Base-by-base conservation (phyloP, 2,797 vertebrate genomes). In the Sebastolobus alascanus region DNA sequence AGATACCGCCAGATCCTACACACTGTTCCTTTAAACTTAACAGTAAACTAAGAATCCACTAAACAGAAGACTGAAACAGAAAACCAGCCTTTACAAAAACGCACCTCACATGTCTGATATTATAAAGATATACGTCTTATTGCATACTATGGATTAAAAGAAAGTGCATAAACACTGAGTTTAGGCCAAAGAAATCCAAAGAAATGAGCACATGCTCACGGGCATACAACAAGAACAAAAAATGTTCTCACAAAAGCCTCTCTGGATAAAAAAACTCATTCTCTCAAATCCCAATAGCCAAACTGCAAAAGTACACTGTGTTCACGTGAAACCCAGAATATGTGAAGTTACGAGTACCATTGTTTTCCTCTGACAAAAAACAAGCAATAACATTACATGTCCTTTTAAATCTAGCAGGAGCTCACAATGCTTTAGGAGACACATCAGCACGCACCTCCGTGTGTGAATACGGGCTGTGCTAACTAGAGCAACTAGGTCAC, bases 401-500 rank as follows among this genome's bases (percentile, higher is more conserved):
- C 58, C 73, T 83, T 80, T 89, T 71, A 77, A 83, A 69, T 84
- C 73, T 8, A 50, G 58, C 64, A 65, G 37, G 66, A 77, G 58
- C 40, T 76, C 67, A 29, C 22, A 68, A 60, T 35, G 70, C 85
- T 87, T 82, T 16, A 65, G 77, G 80, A 88, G 63, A 79, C 25
- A 31, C 73, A 88, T 81, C 81, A 71, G 64, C 79, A 86, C 50
- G 81, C 77, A 82, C 66, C 63, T 79, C 67, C 3, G 27, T 77
- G 82, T 82, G 82, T 84, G 84, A 69, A 68, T 79, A 58, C 22
- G 33, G 2, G 38, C 73, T 54, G 78, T n/a, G 83, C 89, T 87
- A 92, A 91, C 87, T 84, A 77, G 22, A 93, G 92, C 90, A 94
- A 89, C 87, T 95, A 89, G 94, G 93, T 95, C 90, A 95, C 92